Conservation (phyloP, 2,113 vertebrate species). For the Cynopterus brachyotis region DNA sequence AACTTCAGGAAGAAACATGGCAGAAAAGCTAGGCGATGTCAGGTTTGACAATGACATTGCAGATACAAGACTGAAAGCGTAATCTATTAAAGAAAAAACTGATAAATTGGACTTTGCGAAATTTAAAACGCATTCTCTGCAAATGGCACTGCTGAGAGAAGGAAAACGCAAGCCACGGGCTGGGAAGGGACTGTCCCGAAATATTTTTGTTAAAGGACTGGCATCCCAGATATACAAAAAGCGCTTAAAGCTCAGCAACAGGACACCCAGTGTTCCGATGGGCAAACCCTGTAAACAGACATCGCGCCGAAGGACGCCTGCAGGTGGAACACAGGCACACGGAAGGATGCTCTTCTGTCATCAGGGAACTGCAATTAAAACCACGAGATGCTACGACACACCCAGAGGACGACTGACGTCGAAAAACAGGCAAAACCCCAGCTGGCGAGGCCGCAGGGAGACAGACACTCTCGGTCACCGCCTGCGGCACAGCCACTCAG, state of each 20-base stretch:
- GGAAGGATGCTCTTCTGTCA: neutral
- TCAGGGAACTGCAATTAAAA: neutral
- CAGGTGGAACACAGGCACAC: neutral
- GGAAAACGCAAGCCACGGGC: neutral
- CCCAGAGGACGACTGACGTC: neutral
- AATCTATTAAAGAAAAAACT: neutral
- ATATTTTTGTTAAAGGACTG: neutral
- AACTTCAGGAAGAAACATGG: neutral
- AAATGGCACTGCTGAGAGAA: neutral
- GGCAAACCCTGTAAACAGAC: neutral
- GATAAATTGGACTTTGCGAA: neutral
- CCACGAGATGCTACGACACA: neutral
- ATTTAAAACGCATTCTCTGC: neutral
- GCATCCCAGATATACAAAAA: neutral
- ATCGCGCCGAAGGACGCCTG: neutral
- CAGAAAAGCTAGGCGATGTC: neutral
- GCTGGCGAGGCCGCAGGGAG: neutral
- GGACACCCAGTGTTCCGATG: neutral
- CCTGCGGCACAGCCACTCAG: fast-evolving
- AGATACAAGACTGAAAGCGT: neutral
- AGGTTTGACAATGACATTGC: neutral
- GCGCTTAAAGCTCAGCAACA: neutral
- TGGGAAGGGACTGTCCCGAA: neutral
- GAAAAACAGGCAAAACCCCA: neutral
- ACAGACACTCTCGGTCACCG: fast-evolving